These are phyloP conservation scores for Drosophila subquinaria DNA, from an alignment of 2,888 invertebrate genomes.

Conservation along the genomic window DNA sequence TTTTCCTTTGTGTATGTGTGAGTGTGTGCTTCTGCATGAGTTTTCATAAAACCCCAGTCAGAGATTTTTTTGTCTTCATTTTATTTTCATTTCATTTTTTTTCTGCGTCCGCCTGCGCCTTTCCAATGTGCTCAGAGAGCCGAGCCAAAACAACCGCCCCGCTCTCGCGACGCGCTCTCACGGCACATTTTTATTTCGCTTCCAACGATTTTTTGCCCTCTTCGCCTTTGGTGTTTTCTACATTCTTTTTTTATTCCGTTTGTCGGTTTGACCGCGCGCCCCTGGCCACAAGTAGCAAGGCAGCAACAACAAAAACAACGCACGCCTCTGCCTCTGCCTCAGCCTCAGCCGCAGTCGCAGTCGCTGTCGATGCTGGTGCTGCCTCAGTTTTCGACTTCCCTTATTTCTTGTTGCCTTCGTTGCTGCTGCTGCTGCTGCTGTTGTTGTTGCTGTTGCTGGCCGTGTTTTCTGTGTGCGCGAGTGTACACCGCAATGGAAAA, in stretches of 20 bases:
- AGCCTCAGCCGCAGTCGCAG: conserved; percentile 25
- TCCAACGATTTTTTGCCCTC: conserved; percentile 52
- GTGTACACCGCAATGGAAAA: conserved; percentile 84
- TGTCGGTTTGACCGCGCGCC: conserved; percentile 67
- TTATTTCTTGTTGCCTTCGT: conserved; percentile 51
- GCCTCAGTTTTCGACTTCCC: conserved; percentile 49
- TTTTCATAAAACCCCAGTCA: conserved; percentile 39
- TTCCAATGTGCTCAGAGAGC: conserved; percentile 54
- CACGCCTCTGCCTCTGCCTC: conserved; percentile 50
- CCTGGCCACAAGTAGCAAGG: conserved; percentile 71
- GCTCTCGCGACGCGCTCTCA: conserved; percentile 47
- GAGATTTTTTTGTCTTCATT: conserved; percentile 41
- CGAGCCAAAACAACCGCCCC: conserved; percentile 8
- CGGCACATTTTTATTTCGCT: conserved; percentile 69
- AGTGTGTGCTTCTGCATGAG: conserved; percentile 20
- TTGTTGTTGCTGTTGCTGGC: conserved; percentile 37
- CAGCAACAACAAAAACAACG: conserved; percentile 43
- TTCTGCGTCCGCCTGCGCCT: conserved; percentile 57
- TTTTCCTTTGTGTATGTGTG: conserved; percentile 3
- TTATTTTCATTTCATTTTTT: conserved; percentile 19
- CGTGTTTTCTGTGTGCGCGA: conserved; percentile 63
- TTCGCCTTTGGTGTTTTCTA: conserved; percentile 44
- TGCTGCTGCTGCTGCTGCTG: conserved; percentile 28
- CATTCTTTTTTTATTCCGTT: conserved; percentile 43
- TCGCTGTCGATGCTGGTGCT: conserved; percentile 29